These are phyloP conservation scores for Parnassius glacialis DNA, from an alignment of 2,888 invertebrate genomes.

Conservation along the genomic window DNA sequence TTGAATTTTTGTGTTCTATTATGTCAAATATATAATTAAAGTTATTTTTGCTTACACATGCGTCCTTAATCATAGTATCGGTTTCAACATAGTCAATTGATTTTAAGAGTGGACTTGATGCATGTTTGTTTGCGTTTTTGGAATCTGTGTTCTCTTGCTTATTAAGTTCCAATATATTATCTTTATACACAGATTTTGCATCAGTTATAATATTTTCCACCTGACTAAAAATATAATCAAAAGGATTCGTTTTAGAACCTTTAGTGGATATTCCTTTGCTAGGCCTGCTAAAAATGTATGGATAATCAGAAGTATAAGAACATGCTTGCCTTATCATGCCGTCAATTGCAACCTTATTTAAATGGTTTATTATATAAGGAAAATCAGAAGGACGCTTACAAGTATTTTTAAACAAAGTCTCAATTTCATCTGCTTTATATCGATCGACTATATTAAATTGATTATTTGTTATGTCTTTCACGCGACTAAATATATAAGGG, in stretches of 20 bases:
- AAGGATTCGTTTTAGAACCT: conserved; percentile 5
- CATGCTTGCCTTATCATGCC: conserved; percentile 16
- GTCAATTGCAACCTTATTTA: conserved; percentile 15
- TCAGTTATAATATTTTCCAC: neutral
- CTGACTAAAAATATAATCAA: conserved; percentile 15
- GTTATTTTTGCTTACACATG: conserved; percentile 8
- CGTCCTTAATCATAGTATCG: conserved; percentile 6
- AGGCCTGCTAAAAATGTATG: conserved; percentile 15
- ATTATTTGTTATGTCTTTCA: conserved; percentile 2
- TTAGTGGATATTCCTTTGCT: neutral
- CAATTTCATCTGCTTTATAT: conserved; percentile 15
- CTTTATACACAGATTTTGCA: neutral
- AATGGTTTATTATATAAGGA: conserved; percentile 14
- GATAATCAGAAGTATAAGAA: conserved; percentile 4
- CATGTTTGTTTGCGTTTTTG: conserved; percentile 2
- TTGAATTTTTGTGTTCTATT: neutral
- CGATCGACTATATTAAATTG: neutral
- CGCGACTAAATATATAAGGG: conserved; percentile 17
- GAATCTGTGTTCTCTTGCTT: neutral
- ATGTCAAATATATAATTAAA: neutral
- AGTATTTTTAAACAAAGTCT: conserved; percentile 21
- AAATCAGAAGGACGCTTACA: conserved; percentile 12
- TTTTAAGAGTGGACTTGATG: neutral
- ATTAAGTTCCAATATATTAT: neutral
- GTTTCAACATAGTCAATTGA: neutral